These are phyloP conservation scores for Girardia tigrina DNA, from an alignment of 2,888 invertebrate genomes.

Conservation along the genomic window DNA sequence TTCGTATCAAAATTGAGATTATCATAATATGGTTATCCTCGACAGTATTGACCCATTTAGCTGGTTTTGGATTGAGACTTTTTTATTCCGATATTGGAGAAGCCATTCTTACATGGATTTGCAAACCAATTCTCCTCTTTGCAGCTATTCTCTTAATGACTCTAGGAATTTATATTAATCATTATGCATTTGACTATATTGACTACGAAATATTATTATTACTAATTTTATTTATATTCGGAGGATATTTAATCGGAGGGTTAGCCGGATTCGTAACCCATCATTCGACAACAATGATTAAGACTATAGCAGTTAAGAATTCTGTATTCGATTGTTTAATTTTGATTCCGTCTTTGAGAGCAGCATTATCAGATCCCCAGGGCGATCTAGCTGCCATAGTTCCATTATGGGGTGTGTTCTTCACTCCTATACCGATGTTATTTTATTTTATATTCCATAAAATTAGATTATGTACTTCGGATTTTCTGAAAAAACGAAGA, in stretches of 20 bases:
- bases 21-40: constrained; percentile 45
- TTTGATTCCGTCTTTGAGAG: constrained; percentile 43
- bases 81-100: constrained; percentile 43
- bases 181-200: constrained; percentile 45
- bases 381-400: constrained; percentile 44
- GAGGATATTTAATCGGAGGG: constrained; percentile 42
- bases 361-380: constrained; percentile 44
- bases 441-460: constrained; percentile 34
- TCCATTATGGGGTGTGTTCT: constrained; percentile 47
- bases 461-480: constrained; percentile 30
- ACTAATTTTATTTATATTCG: constrained; percentile 32
- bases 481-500: constrained; percentile 33
- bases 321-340: constrained; percentile 46
- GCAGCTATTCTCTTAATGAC: constrained; percentile 47
- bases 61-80: constrained; percentile 43
- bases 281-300: constrained; percentile 41
- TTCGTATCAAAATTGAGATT: no score
- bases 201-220: constrained; percentile 39
- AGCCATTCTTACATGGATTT: constrained; percentile 45
- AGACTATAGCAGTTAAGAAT: constrained; percentile 45
- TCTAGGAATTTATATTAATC: constrained; percentile 48
- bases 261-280: constrained; percentile 41
- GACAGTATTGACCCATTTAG: constrained; percentile 42
- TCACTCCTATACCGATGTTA: constrained; percentile 42
- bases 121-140: constrained; percentile 46